Evolutionary conservation across 2,888 invertebrate genomes (phyloP).

Genomic region (Steromphala cineraria): DNA sequence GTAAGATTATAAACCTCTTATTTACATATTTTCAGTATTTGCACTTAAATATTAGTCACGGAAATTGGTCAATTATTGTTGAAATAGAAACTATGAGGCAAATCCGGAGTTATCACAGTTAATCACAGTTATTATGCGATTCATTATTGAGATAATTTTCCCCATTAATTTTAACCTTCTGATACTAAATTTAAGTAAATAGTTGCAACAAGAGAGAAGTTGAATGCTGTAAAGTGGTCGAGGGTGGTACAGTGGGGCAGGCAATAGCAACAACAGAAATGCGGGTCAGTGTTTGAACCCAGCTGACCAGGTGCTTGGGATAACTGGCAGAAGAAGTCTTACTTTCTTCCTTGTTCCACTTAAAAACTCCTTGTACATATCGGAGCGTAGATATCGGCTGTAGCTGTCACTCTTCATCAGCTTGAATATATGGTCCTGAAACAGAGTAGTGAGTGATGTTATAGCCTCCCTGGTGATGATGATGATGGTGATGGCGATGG

Average conservation of each 20-base stretch:
- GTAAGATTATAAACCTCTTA: no score
- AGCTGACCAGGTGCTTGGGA: constrained; percentile 64
- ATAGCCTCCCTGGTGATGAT: not conserved
- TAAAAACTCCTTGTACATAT: constrained; percentile 98
- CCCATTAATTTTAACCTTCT: no score
- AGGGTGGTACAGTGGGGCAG: constrained; percentile 29
- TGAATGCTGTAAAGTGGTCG: constrained; percentile 9
- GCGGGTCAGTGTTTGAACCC: constrained; percentile 50
- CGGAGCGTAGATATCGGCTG: constrained; percentile 96
- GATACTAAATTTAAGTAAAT: not conserved
- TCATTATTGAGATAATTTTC: no score
- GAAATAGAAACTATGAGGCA: no score
- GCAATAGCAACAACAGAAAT: constrained; percentile 21
- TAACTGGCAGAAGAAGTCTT: constrained; percentile 66
- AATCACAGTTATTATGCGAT: no score
- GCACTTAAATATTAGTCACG: no score
- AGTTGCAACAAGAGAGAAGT: not conserved
- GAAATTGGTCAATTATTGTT: no score
- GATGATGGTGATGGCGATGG: no score
- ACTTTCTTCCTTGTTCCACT: constrained; percentile 98
- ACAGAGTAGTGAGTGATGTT: constrained; percentile 27
- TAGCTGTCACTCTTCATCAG: constrained; percentile 99
- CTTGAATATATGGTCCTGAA: constrained; percentile 97
- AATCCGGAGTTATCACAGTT: no score
- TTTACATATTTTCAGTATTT: no score